A percentile compares a stretch with the other conserved stretches of the same genome.
Conservation (phyloP, 2,113 vertebrate genomes). For the Pteronura brasiliensis region DNA sequence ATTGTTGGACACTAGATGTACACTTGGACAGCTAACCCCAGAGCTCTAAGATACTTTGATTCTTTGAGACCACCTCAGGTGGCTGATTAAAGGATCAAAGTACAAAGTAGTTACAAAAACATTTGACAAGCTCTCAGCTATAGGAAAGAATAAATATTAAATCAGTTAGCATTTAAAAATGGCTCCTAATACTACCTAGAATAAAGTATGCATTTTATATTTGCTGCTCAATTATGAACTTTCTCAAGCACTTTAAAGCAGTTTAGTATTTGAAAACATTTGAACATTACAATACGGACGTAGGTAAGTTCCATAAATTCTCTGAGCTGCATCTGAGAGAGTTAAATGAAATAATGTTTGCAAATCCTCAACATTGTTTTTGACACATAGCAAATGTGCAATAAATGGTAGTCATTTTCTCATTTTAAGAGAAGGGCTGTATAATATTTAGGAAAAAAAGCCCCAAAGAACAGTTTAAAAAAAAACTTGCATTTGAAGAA, state of each 20-base stretch:
- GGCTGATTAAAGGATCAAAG: not conserved
- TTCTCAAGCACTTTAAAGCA: not conserved
- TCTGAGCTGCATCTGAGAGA: not conserved
- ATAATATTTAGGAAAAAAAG: not conserved
- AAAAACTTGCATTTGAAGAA: not conserved
- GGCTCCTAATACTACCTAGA: not conserved
- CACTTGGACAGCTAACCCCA: not conserved
- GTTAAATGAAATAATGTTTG: not conserved
- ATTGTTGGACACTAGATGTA: not conserved
- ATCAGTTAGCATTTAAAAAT: not conserved
- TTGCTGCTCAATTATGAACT: not conserved
- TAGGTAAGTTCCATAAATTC: not conserved
- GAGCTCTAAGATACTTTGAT: not conserved
- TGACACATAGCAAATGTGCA: not conserved
- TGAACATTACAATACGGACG: not conserved
- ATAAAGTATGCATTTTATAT: not conserved
- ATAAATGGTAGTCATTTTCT: not conserved
- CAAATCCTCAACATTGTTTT: not conserved
- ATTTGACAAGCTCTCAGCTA: not conserved
- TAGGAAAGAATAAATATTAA: not conserved
- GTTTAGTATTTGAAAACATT: slow-evolving; percentile 8
- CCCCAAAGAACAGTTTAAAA: not conserved
- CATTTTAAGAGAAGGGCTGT: not conserved
- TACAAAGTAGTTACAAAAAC: not conserved
- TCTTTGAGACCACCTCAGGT: not conserved